Evolutionary conservation across 2,113 vertebrate genomes (phyloP).

Genomic region (Coregonus clupeaformis): DNA sequence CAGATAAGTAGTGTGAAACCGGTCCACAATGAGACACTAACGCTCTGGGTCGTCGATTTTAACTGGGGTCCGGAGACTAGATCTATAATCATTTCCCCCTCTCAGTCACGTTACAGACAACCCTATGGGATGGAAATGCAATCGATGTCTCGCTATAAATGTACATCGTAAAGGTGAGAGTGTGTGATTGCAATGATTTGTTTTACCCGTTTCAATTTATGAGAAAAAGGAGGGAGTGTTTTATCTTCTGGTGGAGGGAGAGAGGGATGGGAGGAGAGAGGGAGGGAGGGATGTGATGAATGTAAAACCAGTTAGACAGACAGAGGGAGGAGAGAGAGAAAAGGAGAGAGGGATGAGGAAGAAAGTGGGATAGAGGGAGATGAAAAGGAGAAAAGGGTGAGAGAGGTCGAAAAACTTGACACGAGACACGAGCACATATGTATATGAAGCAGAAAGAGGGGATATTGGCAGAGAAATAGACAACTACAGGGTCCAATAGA

Average conservation of each 20-base stretch:
- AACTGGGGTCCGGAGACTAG: conserved; percentile 40
- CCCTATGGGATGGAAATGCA: conserved; percentile 40
- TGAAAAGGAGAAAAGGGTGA: too few relatives aligned
- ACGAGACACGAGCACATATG: too few relatives aligned
- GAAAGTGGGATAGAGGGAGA: too few relatives aligned
- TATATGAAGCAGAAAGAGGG: too few relatives aligned
- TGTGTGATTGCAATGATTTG: conserved; percentile 56
- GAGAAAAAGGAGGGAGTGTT: conserved; percentile 37
- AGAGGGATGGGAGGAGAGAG: too few relatives aligned
- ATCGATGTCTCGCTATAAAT: conserved; percentile 51
- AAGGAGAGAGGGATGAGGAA: too few relatives aligned
- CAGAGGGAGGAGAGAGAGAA: neutral
- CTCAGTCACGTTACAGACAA: conserved; percentile 48
- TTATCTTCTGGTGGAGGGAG: conserved; percentile 27
- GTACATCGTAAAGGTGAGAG: conserved; percentile 51
- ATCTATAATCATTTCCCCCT: too few relatives aligned
- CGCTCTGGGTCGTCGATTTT: too few relatives aligned
- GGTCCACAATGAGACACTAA: conserved; percentile 40
- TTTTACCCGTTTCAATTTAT: conserved; percentile 53
- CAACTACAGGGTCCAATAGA: too few relatives aligned
- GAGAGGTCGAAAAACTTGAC: too few relatives aligned
- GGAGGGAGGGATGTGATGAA: too few relatives aligned
- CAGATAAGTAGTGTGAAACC: conserved; percentile 23
- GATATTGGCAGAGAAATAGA: too few relatives aligned
- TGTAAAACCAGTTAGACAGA: conserved; percentile 1